Percentiles rank a stretch among this genome's conserved stretches.
Conservation (phyloP, 1,140 invertebrate genomes). For the Halyomorpha halys region DNA sequence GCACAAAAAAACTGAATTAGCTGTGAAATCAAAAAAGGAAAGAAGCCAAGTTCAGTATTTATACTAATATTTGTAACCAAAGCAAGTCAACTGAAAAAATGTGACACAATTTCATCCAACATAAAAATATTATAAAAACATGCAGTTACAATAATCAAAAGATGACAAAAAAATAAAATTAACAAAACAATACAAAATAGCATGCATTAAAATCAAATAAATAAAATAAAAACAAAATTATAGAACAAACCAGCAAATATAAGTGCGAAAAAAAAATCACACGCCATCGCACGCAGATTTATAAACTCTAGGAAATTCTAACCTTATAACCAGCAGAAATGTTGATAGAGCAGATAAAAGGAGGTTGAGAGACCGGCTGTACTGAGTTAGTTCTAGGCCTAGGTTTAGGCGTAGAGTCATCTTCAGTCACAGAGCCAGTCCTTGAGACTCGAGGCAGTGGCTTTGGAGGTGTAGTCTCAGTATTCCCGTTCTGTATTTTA, state of each 20-base stretch:
- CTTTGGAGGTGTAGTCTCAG: constrained; percentile 46
- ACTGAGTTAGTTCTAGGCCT: constrained; percentile 42
- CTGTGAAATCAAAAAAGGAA: too few species aligned
- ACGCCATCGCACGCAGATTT: constrained; percentile 3
- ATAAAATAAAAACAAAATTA: constrained; percentile 21
- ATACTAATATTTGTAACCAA: too few species aligned
- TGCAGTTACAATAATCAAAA: too few species aligned
- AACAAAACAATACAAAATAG: too few species aligned
- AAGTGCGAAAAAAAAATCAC: constrained; percentile 23
- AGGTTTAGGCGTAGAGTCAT: constrained; percentile 44
- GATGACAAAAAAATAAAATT: too few species aligned
- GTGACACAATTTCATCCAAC: too few species aligned
- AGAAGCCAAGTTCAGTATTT: too few species aligned
- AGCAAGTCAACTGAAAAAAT: too few species aligned
- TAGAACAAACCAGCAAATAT: background rate
- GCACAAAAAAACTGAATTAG: too few species aligned
- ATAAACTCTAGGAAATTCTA: constrained; percentile 32
- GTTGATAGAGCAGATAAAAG: constrained; percentile 24
- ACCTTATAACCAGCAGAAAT: constrained; percentile 57
- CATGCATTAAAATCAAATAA: too few species aligned
- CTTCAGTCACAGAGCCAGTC: constrained; percentile 43
- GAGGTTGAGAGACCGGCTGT: constrained; percentile 5
- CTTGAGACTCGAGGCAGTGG: constrained; percentile 52
- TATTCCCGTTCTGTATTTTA: constrained; percentile 32
- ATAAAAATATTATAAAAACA: too few species aligned